A percentile compares a stretch with the other conserved stretches of the same genome.
Evolutionary conservation across 2,888 invertebrate genomes (phyloP).

Genomic region (Ornithoptera alexandrae): DNA sequence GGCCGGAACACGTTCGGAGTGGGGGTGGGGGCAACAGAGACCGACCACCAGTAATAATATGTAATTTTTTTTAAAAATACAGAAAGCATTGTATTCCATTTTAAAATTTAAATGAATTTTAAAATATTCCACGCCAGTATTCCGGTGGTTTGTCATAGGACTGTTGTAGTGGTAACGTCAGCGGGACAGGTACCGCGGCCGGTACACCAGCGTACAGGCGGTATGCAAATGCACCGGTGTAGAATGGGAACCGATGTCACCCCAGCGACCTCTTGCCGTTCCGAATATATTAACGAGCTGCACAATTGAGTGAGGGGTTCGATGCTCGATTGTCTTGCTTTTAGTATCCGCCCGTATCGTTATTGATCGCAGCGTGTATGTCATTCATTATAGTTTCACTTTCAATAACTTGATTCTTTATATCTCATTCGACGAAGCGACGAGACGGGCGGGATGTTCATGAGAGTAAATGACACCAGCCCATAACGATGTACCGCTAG

Average conservation of each 20-base stretch:
- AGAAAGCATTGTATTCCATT: neutral
- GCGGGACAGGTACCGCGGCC: constrained; percentile 6
- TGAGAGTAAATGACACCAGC: no score
- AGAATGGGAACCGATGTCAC: constrained; percentile 52
- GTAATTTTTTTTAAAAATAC: no score
- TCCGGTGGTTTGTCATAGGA: constrained; percentile 17
- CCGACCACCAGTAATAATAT: no score
- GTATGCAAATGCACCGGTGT: constrained; percentile 47
- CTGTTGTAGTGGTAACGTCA: constrained; percentile 3
- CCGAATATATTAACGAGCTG: constrained; percentile 63
- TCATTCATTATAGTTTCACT: neutral
- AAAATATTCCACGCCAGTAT: constrained; percentile 17
- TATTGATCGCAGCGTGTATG: constrained; percentile 7
- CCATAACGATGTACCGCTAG: no score
- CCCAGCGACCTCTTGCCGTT: constrained; percentile 58
- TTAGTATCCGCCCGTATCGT: constrained; percentile 18
- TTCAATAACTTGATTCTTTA: no score
- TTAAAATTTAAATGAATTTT: constrained; percentile 11
- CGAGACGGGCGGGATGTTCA: no score
- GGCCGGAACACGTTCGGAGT: no score
- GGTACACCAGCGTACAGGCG: constrained; percentile 13
- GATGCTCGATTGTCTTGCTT: constrained; percentile 20
- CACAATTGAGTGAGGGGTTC: constrained; percentile 48
- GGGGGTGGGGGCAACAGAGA: no score
- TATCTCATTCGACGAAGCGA: no score